Conservation (phyloP, 2,797 vertebrate species). For the Sebastes iracundus region DNA sequence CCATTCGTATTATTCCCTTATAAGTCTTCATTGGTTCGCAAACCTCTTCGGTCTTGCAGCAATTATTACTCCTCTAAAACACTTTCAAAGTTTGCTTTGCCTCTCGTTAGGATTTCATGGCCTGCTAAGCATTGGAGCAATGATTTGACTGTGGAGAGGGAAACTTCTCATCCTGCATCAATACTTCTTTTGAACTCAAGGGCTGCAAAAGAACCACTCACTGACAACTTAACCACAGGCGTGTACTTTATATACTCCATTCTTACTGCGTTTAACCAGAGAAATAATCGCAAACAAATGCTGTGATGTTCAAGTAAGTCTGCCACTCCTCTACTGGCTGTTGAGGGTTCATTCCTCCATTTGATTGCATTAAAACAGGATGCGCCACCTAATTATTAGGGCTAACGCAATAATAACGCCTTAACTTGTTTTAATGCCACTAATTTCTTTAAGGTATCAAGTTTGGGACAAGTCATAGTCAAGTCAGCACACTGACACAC, state of each 20-base stretch:
- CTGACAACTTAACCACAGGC: slow-evolving; percentile 17
- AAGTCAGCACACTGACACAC: too few species aligned
- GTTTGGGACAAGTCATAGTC: too few species aligned
- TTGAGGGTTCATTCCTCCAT: slow-evolving; percentile 17
- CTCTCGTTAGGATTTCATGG: slow-evolving; percentile 19
- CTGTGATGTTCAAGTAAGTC: background rate
- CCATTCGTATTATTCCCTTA: background rate
- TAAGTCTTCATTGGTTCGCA: background rate
- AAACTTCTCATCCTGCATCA: slow-evolving; percentile 12
- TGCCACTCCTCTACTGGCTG: background rate
- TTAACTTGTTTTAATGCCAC: too few species aligned
- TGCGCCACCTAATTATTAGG: background rate
- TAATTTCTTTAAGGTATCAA: too few species aligned
- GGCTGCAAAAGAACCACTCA: background rate
- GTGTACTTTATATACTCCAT: background rate
- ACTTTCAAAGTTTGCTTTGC: slow-evolving; percentile 32
- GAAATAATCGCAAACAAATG: slow-evolving; percentile 12
- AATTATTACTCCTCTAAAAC: slow-evolving; percentile 22
- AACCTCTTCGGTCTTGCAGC: slow-evolving; percentile 7
- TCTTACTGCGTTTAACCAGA: background rate
- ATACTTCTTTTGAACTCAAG: background rate
- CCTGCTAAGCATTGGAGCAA: background rate
- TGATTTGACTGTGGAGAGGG: slow-evolving; percentile 5
- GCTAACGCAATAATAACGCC: rapidly evolving
- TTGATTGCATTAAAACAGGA: slow-evolving; percentile 21